These are phyloP conservation scores for Babyrousa celebensis DNA, from an alignment of 2,797 vertebrate species.

Conservation along the genomic window DNA sequence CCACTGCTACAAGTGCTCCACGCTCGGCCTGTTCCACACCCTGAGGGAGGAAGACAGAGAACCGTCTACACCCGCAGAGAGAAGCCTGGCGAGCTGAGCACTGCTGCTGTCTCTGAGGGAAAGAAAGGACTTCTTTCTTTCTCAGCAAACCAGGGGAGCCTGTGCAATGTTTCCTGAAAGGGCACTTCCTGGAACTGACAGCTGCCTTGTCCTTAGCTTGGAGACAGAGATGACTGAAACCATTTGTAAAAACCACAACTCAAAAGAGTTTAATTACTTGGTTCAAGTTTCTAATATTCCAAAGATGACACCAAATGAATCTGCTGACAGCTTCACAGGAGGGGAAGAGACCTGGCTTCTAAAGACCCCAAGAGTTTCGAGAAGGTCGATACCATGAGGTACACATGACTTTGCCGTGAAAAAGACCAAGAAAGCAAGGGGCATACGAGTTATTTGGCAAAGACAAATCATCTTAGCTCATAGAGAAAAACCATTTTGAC, in stretches of 20 bases:
- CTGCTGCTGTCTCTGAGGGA: neutral
- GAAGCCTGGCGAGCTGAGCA: neutral
- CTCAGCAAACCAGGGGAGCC: neutral
- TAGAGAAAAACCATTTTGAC: neutral
- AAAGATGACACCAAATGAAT: slow-evolving; percentile 42
- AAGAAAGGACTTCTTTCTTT: neutral
- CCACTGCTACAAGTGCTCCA: neutral
- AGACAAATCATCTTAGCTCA: neutral
- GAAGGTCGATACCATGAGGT: neutral
- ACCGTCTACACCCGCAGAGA: neutral
- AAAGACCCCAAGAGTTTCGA: neutral
- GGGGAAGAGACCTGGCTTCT: slow-evolving; percentile 30
- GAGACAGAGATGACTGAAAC: neutral
- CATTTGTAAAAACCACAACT: slow-evolving; percentile 63
- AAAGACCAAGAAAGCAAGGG: neutral
- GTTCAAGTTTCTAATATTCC: slow-evolving; percentile 66
- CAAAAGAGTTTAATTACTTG: slow-evolving; percentile 17
- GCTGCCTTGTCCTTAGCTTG: neutral
- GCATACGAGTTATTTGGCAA: neutral
- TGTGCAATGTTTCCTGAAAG: neutral
- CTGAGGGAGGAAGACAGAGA: neutral
- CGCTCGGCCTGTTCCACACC: neutral
- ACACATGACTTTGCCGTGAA: neutral
- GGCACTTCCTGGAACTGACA: neutral
- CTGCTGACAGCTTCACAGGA: slow-evolving; percentile 41